Conservation (phyloP, 2,888 invertebrate species). For the Ectemnius lituratus region DNA sequence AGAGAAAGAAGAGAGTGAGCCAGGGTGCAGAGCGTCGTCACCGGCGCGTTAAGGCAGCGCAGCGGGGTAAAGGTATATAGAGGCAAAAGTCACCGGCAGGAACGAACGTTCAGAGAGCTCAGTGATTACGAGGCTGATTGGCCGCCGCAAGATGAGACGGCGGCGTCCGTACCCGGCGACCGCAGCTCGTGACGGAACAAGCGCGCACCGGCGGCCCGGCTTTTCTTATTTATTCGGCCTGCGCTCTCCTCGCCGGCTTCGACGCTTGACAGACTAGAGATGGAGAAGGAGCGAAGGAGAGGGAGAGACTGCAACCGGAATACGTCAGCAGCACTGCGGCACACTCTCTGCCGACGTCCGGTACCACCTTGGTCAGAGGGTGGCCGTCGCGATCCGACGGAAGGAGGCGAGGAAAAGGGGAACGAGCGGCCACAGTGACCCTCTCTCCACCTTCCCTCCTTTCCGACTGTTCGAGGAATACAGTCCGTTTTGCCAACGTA, state of each 20-base stretch:
- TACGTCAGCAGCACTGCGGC: too few species aligned
- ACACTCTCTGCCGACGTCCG: too few species aligned
- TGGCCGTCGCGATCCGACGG: slow-evolving; percentile 6
- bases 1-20: slow-evolving; percentile 12
- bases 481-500: slow-evolving; percentile 53
- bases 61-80: slow-evolving; percentile 36
- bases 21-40: slow-evolving; percentile 36
- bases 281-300: slow-evolving; percentile 16
- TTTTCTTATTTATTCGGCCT: slow-evolving; percentile 67
- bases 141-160: slow-evolving; percentile 78
- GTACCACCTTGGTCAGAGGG: not conserved
- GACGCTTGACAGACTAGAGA: slow-evolving; percentile 20
- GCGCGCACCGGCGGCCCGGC: slow-evolving; percentile 54
- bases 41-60: slow-evolving; percentile 54
- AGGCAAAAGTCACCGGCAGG: slow-evolving; percentile 59
- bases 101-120: slow-evolving; percentile 72
- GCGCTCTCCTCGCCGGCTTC: slow-evolving; percentile 19
- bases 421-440: slow-evolving; percentile 27
- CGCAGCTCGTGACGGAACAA: slow-evolving; percentile 75
- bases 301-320: not conserved
- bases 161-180: slow-evolving; percentile 74
- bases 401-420: slow-evolving; percentile 3
- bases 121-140: slow-evolving; percentile 78
- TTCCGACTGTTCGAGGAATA: slow-evolving; percentile 38
- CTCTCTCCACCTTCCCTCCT: too few species aligned